Base-by-base conservation (phyloP, 2,797 vertebrate genomes). In the Onychomys leucogaster region DNA sequence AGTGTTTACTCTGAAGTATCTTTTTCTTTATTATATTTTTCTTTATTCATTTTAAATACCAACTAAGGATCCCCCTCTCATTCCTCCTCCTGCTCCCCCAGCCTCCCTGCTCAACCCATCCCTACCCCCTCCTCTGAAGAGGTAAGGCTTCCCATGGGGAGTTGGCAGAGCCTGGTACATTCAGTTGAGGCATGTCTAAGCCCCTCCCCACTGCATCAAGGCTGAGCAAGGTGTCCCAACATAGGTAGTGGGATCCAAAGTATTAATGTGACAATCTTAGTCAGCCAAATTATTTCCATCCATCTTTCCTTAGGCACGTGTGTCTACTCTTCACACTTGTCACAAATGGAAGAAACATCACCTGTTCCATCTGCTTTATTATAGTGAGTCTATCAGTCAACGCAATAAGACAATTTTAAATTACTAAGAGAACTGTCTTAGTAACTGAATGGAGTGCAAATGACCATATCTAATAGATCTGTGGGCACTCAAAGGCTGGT, bases 1-100 rank as follows among this genome's bases (percentile, higher is more conserved):
- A 63, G 3, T 75, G 17, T 94, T 95, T 90, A 91, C 37, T 37
- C 34, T 89, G 29, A 89, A 86, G 89, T 94, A 91, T 94, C 52
- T 55, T 55, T 55, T 55, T 55, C 52, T 55, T 55, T 4, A 55
- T 55, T 57, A 57, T 17, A 19, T 57, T 57, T 19, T 57, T 57
- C n/a, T n/a, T 57, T 6, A 57, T 57, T 57, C 55, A 57, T 57
- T 57, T 57, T 57, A 57, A 55, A 57, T 57, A 19, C 55, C 55
- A 57, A 57, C 55, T 16, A 17, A 5, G 6, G 55, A 57, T 57
- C 55, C 55, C 55, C 55, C 17, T 57, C 55, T 19, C 55, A 19
- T 17, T 57, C 17, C 55, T 55, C 55, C 16, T 57, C 55, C 55
- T 19, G 16, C 55, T 17, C 55, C 52, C 52, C 0, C 14, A 55